These are phyloP conservation scores for Denticeps clupeoides DNA, from an alignment of 2,797 vertebrate genomes.

Conservation along the genomic window DNA sequence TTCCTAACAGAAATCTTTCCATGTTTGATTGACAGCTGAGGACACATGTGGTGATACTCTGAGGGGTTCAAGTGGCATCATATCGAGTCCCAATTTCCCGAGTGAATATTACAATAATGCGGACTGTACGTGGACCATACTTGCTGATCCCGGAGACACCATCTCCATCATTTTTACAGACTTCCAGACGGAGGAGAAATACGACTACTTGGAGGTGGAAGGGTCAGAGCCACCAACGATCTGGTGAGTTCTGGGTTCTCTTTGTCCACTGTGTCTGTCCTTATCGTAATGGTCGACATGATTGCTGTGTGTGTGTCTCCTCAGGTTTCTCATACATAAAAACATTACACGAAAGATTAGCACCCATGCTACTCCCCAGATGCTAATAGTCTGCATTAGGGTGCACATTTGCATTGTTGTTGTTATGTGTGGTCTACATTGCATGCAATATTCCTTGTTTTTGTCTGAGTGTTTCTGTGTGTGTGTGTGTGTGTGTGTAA, in stretches of 20 bases:
- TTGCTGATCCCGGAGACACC: constrained; percentile 95
- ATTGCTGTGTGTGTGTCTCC: background rate
- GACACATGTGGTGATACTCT: constrained; percentile 98
- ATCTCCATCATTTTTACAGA: constrained; percentile 99
- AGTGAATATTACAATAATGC: constrained; percentile 97
- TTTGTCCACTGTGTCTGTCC: constrained; percentile 22
- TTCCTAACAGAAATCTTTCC: constrained; percentile 73
- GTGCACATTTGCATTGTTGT: no score
- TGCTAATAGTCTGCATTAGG: no score
- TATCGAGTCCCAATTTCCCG: constrained; percentile 95
- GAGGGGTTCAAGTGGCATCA: constrained; percentile 92
- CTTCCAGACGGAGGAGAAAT: constrained; percentile 99
- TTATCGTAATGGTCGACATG: background rate
- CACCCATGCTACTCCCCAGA: no score
- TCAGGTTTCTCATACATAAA: background rate
- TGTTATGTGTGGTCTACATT: background rate
- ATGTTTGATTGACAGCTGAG: constrained; percentile 86
- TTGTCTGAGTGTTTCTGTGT: no score
- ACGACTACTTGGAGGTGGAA: constrained; percentile 97
- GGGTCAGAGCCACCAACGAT: constrained; percentile 92
- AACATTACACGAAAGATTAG: no score
- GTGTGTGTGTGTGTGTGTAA: background rate
- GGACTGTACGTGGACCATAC: constrained; percentile 97
- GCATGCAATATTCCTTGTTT: background rate
- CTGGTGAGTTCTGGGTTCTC: constrained; percentile 69